Evolutionary conservation across 2,888 invertebrate species (phyloP).

Genomic region (Elgonia sp.): DNA sequence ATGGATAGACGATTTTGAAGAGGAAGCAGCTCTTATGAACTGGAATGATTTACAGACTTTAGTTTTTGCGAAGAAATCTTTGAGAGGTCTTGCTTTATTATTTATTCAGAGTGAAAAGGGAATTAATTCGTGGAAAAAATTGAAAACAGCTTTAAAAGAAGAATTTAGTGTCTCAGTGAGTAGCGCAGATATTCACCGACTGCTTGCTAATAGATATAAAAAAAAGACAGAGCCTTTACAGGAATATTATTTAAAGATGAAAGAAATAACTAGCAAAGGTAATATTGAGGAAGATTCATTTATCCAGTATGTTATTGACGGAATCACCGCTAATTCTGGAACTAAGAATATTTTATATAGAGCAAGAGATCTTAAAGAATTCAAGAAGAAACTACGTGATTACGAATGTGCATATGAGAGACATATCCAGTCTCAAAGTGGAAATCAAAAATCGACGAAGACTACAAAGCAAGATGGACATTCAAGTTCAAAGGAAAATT

Average conservation of each 20-base stretch:
- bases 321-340: conserved; percentile 21
- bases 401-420: conserved; percentile 30
- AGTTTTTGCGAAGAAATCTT: conserved; percentile 40
- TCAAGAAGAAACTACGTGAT: conserved; percentile 44
- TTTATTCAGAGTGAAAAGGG: conserved; percentile 32
- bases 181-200: background rate
- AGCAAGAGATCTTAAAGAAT: conserved; percentile 30
- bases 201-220: background rate
- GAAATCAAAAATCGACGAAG: background rate
- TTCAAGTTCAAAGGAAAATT: background rate
- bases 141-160: background rate
- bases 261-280: conserved; percentile 37
- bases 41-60: conserved; percentile 41
- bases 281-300: conserved; percentile 54
- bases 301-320: conserved; percentile 67
- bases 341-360: conserved; percentile 56
- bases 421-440: background rate
- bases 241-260: conserved; percentile 67
- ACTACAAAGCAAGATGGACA: background rate
- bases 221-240: conserved; percentile 53
- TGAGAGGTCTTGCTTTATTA: conserved; percentile 24
- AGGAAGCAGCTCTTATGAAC: conserved; percentile 43
- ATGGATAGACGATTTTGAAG: conserved; percentile 66
- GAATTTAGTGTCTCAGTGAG: background rate
- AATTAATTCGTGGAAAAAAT: conserved; percentile 26